Percentiles rank a stretch among this genome's conserved stretches.
Conservation (phyloP, 2,113 vertebrate species). For the Solea solea region DNA sequence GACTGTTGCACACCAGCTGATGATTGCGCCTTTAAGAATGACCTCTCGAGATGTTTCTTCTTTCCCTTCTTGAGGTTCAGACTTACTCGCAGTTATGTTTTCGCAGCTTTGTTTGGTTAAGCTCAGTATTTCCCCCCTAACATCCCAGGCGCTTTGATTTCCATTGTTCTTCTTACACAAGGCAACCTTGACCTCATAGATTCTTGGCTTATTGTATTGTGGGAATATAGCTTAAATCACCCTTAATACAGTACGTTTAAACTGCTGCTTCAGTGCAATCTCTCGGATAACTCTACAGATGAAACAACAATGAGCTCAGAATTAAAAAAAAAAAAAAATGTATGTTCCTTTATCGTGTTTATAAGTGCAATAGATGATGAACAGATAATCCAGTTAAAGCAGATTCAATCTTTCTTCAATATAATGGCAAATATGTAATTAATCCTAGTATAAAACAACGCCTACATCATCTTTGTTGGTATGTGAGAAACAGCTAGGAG, state of each 20-base stretch:
- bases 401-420: no score
- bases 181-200: constrained; percentile 37
- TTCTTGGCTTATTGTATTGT: constrained; percentile 27
- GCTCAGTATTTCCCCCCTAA: constrained; percentile 57
- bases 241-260: constrained; percentile 2
- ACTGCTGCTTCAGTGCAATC: neutral
- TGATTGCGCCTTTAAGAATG: constrained; percentile 42
- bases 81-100: constrained; percentile 74
- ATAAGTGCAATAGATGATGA: no score
- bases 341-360: no score
- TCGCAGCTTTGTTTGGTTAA: constrained; percentile 73
- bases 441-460: neutral
- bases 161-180: constrained; percentile 63
- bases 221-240: constrained; percentile 16
- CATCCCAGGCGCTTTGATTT: constrained; percentile 41
- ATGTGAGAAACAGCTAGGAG: neutral
- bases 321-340: neutral
- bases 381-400: no score
- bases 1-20: constrained; percentile 25
- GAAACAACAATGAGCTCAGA: neutral
- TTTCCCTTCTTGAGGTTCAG: constrained; percentile 49
- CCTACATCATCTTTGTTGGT: neutral
- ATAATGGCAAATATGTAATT: neutral
- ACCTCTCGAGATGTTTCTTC: constrained; percentile 35
- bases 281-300: neutral